A percentile compares a stretch with the other conserved stretches of the same genome.
phyloP scores from a whole-genome alignment of 2,797 vertebrate species.

The Phoxinus dragarum region DNA sequence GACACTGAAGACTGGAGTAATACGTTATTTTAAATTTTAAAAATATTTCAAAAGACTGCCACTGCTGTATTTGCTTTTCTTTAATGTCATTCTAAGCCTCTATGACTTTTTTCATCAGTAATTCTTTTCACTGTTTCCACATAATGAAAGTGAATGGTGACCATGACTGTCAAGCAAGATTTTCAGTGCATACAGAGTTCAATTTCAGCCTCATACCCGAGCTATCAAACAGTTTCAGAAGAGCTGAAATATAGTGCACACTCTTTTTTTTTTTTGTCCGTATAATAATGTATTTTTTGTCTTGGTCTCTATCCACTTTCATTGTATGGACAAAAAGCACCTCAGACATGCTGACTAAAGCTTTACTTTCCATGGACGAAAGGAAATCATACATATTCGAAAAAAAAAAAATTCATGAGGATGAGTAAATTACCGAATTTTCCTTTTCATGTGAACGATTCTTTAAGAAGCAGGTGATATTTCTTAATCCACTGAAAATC shows the following conservation, averaged over 20 bases:
- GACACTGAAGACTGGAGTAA: background rate
- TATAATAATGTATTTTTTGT: no score
- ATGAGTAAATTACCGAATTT: background rate
- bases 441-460: background rate
- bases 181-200: no score
- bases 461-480: constrained; percentile 12
- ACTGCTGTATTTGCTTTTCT: background rate
- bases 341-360: background rate
- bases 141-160: background rate
- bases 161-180: background rate
- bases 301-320: background rate
- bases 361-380: background rate
- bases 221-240: background rate
- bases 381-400: background rate
- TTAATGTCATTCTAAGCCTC: background rate
- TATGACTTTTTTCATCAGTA: background rate
- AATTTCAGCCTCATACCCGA: no score
- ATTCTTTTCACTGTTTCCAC: background rate
- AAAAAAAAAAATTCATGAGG: background rate
- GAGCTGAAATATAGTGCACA: background rate
- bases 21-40: background rate
- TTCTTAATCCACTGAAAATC: constrained; percentile 13
- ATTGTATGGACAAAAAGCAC: background rate
- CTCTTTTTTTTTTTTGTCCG: background rate
- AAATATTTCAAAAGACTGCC: background rate